Percentiles rank a stretch among this genome's conserved stretches.
Evolutionary conservation across 2,888 invertebrate genomes (phyloP).

Genomic region (Argyresthia albistria): DNA sequence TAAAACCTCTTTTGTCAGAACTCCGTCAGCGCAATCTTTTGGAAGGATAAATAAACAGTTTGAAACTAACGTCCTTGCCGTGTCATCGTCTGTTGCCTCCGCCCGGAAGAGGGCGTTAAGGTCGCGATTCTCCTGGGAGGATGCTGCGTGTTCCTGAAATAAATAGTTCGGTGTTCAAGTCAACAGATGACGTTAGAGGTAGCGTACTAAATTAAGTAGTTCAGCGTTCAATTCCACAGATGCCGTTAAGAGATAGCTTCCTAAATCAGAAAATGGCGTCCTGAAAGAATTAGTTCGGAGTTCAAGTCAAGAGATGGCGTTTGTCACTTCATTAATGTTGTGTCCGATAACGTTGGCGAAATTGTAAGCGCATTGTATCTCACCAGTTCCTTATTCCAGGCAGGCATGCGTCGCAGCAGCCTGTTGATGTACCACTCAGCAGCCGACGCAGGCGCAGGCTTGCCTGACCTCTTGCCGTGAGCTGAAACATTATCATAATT

Average conservation of each 20-base stretch:
- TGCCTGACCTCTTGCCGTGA: slow-evolving; percentile 75
- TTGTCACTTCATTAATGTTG: no score
- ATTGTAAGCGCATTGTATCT: no score
- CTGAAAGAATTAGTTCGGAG: no score
- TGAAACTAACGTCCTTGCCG: not conserved
- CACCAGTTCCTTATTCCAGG: slow-evolving; percentile 39
- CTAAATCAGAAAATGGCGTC: no score
- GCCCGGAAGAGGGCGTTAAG: slow-evolving; percentile 43
- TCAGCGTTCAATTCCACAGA: no score
- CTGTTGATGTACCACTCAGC: slow-evolving; percentile 57
- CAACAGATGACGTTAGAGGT: no score
- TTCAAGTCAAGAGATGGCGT: no score
- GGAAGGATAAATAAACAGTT: no score
- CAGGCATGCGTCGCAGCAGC: slow-evolving; percentile 44
- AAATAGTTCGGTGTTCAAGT: not conserved
- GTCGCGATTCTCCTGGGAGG: slow-evolving; percentile 28
- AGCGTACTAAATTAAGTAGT: slow-evolving; percentile 11
- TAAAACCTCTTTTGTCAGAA: no score
- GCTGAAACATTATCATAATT: slow-evolving; percentile 50
- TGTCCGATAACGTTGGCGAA: no score
- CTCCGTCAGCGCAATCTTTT: no score
- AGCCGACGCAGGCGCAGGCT: slow-evolving; percentile 31
- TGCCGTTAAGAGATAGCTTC: no score
- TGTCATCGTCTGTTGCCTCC: slow-evolving; percentile 28
- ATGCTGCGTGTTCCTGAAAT: slow-evolving; percentile 35